Evolutionary conservation across 92 coral and sea anemone genomes (phyloP).

Genomic region (Siderastrea siderea): DNA sequence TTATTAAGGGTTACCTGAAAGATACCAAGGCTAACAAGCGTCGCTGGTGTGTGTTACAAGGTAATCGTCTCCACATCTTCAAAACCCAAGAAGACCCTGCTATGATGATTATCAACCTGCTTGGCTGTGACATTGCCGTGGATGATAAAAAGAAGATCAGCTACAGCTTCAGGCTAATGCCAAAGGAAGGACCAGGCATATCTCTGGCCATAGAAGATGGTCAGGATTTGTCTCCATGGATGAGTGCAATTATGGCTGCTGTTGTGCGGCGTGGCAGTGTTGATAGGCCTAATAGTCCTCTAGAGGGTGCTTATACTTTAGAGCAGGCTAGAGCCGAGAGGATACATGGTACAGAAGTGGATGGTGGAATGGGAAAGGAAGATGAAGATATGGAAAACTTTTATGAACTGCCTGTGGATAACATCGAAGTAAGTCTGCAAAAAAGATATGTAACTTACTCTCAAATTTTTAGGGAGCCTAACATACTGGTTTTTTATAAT

Average conservation of each 20-base stretch:
- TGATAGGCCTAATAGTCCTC: slow-evolving; percentile 83
- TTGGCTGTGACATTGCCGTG: slow-evolving; percentile 89
- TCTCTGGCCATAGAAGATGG: slow-evolving; percentile 95
- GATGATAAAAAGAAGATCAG: slow-evolving; percentile 94
- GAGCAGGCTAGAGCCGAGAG: slow-evolving; percentile 57
- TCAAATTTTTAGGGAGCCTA: no score
- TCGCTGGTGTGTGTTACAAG: slow-evolving; percentile 94
- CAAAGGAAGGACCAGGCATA: slow-evolving; percentile 81
- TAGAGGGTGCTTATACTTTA: slow-evolving; percentile 64
- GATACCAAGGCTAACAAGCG: slow-evolving; percentile 87
- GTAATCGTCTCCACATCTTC: slow-evolving; percentile 91
- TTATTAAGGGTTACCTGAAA: slow-evolving; percentile 91
- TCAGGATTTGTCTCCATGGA: slow-evolving; percentile 97
- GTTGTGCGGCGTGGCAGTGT: slow-evolving; percentile 86
- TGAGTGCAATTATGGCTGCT: slow-evolving; percentile 99
- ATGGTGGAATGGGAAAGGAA: slow-evolving; percentile 46
- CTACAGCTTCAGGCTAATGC: slow-evolving; percentile 81
- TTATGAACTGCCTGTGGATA: slow-evolving; percentile 82
- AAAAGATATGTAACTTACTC: background rate
- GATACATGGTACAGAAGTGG: slow-evolving; percentile 31
- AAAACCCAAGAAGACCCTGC: slow-evolving; percentile 94
- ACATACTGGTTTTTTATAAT: no score
- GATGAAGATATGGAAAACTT: slow-evolving; percentile 28
- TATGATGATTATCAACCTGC: slow-evolving; percentile 79
- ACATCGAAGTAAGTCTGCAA: slow-evolving; percentile 61